A percentile compares a stretch with the other conserved stretches of the same genome.
phyloP scores from a whole-genome alignment of 2,113 vertebrate species.

The Pundamilia nyererei region DNA sequence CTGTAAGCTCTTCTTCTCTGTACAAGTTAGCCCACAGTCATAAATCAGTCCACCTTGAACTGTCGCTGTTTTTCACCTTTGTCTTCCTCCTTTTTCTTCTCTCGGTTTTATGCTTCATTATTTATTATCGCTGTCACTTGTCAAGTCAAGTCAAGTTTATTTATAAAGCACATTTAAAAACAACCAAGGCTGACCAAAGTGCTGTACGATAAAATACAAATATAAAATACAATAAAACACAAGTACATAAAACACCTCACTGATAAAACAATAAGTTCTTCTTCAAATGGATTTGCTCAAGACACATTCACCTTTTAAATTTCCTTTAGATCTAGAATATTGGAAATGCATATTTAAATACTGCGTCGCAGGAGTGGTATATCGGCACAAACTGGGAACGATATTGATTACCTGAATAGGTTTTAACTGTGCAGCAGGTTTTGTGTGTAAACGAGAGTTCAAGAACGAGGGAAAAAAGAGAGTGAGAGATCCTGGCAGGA shows the following conservation, averaged over 20 bases:
- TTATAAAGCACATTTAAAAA: too few relatives aligned
- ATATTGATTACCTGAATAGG: background rate
- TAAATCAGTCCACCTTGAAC: slow-evolving; percentile 52
- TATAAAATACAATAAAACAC: too few relatives aligned
- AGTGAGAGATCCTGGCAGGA: slow-evolving; percentile 36
- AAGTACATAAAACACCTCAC: too few relatives aligned
- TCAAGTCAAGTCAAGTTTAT: too few relatives aligned
- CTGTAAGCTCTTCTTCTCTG: slow-evolving; percentile 32
- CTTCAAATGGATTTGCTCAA: background rate
- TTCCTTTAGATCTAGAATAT: background rate
- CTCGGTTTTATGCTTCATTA: background rate
- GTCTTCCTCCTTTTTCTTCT: background rate
- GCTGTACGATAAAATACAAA: too few relatives aligned
- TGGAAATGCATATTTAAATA: background rate
- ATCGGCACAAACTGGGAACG: background rate
- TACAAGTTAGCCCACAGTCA: background rate
- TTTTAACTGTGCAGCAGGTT: background rate
- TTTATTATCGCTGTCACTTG: background rate
- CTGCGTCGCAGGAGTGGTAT: background rate
- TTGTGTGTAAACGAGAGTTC: background rate
- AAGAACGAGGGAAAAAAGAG: background rate
- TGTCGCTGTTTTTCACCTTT: slow-evolving; percentile 10
- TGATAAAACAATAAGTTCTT: background rate
- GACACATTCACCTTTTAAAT: background rate
- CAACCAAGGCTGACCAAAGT: too few relatives aligned